Base-by-base conservation (phyloP, 1,140 invertebrate species). In the Callitettix versicolor region DNA sequence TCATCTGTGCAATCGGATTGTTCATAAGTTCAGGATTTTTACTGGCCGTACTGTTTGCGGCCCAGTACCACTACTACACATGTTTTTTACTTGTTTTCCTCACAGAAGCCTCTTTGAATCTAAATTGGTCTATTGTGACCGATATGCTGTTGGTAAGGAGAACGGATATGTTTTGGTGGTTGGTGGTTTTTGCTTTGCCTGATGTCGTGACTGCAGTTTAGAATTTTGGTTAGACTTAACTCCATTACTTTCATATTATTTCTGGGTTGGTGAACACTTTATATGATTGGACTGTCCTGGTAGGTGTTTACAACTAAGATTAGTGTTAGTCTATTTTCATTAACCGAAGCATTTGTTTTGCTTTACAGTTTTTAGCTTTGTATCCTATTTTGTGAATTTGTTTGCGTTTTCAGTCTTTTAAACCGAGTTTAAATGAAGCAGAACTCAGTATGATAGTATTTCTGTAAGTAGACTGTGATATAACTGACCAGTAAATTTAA, bases 91-190 rank as follows among this genome's bases (percentile, higher is more conserved):
- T 86, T 61, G 79, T 90, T 56, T 90, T 94, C 73, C 73, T 84
- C 62, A 87, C 85, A 36, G 81, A 88, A 72, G 63, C 58, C 63
- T 68, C 52, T 52, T 74, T 99, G 60, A 98, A 97, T 75, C 76
- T 98, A 55, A 98, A 95, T 68, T 99, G 95, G 96, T 86, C 95
- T 6, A 86, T 99, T 68, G 92, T 98, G 58, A 90, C 95, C 50
- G 96, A 99, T 73, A 96, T 99, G 59, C 74, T 98, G 62, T 76
- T 99, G 84, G 93, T 97, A 84, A 91, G 86, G 56, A 7, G 26
- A 15, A 44, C 3, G 4, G 17, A 15, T 4, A 15, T 18, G n/a
- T 3, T 47, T 24, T 20, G 24, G 18, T 20, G 36, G n/a, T 52
- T 52, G 30, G 18, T 40, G 36, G 20, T 12, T 51, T 42, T 47